phyloP scores from a whole-genome alignment of 92 coral and sea anemone genomes.

The Paragorgia papillata region DNA sequence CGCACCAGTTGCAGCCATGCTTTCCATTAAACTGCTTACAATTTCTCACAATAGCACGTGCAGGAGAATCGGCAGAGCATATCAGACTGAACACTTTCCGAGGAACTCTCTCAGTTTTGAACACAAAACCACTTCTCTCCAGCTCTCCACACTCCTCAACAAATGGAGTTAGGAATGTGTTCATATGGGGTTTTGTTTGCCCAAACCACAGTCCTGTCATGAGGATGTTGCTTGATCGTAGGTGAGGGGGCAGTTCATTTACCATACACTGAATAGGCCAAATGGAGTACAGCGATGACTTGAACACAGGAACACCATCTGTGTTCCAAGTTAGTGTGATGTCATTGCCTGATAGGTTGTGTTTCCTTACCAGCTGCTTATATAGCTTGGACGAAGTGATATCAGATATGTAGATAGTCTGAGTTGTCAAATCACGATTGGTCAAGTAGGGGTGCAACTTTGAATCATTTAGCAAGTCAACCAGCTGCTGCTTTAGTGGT shows the following conservation, averaged over 20 bases:
- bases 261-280: conserved; percentile 15
- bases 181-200: neutral
- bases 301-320: conserved; percentile 10
- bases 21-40: conserved; percentile 28
- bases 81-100: conserved; percentile 9
- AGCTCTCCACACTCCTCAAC: conserved; percentile 22
- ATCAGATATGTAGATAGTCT: neutral
- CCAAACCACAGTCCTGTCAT: conserved; percentile 14
- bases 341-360: conserved; percentile 10
- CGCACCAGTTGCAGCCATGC: conserved; percentile 36
- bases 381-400: neutral
- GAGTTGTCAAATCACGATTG: neutral
- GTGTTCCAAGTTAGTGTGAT: conserved; percentile 10
- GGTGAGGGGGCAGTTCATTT: conserved; percentile 1
- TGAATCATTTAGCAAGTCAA: neutral
- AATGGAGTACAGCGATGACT: neutral
- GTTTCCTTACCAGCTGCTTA: neutral
- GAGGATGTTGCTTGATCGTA: neutral
- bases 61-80: conserved; percentile 24
- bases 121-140: conserved; percentile 19
- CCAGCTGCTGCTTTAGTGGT: conserved; percentile 7
- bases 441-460: conserved; percentile 4
- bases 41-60: no score
- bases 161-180: conserved; percentile 17
- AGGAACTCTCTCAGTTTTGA: neutral